phyloP scores from a whole-genome alignment of 2,797 vertebrate species.

The Anguilla obscura region DNA sequence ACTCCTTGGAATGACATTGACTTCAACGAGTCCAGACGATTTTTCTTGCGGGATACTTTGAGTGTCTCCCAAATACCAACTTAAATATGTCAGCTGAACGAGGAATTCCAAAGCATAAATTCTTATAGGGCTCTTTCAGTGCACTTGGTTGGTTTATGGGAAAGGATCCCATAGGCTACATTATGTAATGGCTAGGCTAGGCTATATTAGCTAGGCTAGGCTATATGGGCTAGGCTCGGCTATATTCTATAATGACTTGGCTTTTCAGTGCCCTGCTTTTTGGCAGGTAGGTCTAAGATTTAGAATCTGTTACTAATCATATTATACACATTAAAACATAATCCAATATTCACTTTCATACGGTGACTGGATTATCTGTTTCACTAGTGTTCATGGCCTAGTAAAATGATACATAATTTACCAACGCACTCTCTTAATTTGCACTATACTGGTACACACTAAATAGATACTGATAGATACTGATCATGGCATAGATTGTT shows the following conservation, averaged over 20 bases:
- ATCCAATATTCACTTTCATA: too few relatives aligned
- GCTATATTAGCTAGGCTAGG: too few relatives aligned
- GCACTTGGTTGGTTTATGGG: constrained; percentile 25
- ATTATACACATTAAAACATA: too few relatives aligned
- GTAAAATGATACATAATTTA: too few relatives aligned
- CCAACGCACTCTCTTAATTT: background rate
- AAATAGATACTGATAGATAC: background rate
- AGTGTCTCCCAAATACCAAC: background rate
- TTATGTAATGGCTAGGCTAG: too few relatives aligned
- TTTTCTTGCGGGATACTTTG: background rate
- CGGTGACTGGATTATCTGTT: too few relatives aligned
- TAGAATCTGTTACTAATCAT: too few relatives aligned
- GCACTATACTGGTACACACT: constrained; percentile 20
- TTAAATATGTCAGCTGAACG: background rate
- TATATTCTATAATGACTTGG: too few relatives aligned
- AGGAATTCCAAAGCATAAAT: background rate
- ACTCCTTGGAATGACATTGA: constrained; percentile 28
- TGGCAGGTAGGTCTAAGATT: too few relatives aligned
- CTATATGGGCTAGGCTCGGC: too few relatives aligned
- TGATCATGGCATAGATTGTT: background rate
- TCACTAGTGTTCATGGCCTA: too few relatives aligned
- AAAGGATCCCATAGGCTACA: constrained; percentile 11
- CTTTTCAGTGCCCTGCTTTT: too few relatives aligned
- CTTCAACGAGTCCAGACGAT: background rate
- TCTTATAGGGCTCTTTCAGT: background rate